Evolutionary conservation across 2,797 vertebrate genomes (phyloP), one percentile per base, ranked within the genome.

Genomic region (Lemur catta): DNA sequence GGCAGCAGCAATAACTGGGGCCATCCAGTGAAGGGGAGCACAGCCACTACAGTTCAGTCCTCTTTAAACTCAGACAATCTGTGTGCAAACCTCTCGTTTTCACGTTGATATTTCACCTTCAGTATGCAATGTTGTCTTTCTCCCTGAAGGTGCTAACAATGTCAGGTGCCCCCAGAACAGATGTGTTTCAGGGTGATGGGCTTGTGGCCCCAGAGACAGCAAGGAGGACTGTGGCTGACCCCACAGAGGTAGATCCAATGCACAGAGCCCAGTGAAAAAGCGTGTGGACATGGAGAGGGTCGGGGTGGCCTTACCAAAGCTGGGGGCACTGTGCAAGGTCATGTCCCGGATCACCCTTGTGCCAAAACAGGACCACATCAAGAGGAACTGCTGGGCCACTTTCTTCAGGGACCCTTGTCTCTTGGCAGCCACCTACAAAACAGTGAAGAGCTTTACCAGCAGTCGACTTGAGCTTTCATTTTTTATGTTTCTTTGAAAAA

Each of bases 311-410:
- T 97, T 99, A 99, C 99, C 99, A 46, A 99, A 99, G 98, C 99
- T 99, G 93, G 99, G 99, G 3, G 99, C 99, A 1, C 99, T 99
- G 98, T 99, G 99, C 97, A 99, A 98, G 97, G 99, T 99, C 99
- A 99, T 99, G 93, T 99, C 99, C 97, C 99, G 99, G 98, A 99
- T 99, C 98, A 99, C 99, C 98, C 99, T 99, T 96, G 99, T 99
- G 96, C 99, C 99, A 22, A 99, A 99, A 98, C 99, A 99, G 57
- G 99, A 99, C 99, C 99, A 99, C 99, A 99, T 99, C 98, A 99
- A 98, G 96, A 99, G 99, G 98, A 99, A 99, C 99, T 99, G 99
- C 96, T 99, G 99, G 93, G 99, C 99, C 96, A 99, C 99, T 98
- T 99, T 99, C 99, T 99, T 99, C 98, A 99, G 98, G 97, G 98